These are phyloP conservation scores for Mus pahari DNA, from an alignment of 2,113 vertebrate genomes.

Conservation along the genomic window DNA sequence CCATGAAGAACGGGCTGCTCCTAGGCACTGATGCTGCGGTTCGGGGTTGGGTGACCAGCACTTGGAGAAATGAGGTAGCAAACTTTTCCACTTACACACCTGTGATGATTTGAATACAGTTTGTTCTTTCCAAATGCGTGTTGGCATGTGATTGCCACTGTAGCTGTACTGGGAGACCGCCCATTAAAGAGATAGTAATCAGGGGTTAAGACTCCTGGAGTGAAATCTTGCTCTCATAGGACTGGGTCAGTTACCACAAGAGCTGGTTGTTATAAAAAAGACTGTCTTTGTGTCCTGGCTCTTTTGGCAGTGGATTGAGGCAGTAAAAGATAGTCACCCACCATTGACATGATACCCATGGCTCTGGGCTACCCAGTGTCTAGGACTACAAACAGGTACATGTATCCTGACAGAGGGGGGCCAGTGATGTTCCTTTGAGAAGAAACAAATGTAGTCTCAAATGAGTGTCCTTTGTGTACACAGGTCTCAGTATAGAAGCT, in stretches of 20 bases:
- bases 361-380: background rate
- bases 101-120: background rate
- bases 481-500: background rate
- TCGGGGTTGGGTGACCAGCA: background rate
- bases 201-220: background rate
- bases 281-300: background rate
- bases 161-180: too few species aligned
- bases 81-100: background rate
- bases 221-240: background rate
- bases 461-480: background rate
- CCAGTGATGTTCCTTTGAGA: background rate
- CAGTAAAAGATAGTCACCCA: background rate
- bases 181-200: background rate
- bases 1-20: background rate
- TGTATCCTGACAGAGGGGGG: background rate
- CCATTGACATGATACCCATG: background rate
- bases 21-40: too few species aligned
- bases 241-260: background rate
- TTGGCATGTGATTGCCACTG: background rate
- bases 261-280: background rate
- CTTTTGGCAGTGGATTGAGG: background rate
- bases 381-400: background rate
- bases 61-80: background rate
- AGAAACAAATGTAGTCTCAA: conserved; percentile 48
- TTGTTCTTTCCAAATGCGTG: background rate